Conservation (phyloP, 2,113 vertebrate species). For the Lipotes vexillifer region DNA sequence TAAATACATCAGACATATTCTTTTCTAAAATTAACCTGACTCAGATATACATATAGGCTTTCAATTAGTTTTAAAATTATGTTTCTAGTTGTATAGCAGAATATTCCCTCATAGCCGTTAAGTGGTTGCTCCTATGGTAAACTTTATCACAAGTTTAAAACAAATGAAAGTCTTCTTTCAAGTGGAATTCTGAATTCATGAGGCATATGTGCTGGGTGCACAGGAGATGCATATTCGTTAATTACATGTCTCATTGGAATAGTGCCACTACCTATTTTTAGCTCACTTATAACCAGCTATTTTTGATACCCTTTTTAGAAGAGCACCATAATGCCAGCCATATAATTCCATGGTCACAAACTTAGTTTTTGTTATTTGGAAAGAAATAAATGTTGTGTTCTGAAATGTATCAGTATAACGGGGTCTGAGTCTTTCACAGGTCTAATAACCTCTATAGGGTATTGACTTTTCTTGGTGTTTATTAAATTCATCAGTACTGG, state of each 20-base stretch:
- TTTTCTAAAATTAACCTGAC: slow-evolving; percentile 45
- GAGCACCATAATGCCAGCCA: background rate
- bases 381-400: background rate
- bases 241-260: background rate
- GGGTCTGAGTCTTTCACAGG: background rate
- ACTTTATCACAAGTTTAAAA: background rate
- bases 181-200: background rate
- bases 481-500: background rate
- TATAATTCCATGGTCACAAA: background rate
- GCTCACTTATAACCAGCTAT: background rate
- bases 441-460: background rate
- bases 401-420: background rate
- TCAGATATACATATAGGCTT: background rate
- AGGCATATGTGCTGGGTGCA: background rate
- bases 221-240: background rate
- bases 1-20: background rate
- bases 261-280: background rate
- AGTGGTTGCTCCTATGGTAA: background rate
- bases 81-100: background rate
- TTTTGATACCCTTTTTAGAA: background rate
- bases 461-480: background rate
- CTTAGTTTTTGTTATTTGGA: background rate
- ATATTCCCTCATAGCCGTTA: background rate
- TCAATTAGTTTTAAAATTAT: slow-evolving; percentile 34
- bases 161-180: background rate